phyloP scores from a whole-genome alignment of 2,888 invertebrate species.

The Physocephala rufipes region DNA sequence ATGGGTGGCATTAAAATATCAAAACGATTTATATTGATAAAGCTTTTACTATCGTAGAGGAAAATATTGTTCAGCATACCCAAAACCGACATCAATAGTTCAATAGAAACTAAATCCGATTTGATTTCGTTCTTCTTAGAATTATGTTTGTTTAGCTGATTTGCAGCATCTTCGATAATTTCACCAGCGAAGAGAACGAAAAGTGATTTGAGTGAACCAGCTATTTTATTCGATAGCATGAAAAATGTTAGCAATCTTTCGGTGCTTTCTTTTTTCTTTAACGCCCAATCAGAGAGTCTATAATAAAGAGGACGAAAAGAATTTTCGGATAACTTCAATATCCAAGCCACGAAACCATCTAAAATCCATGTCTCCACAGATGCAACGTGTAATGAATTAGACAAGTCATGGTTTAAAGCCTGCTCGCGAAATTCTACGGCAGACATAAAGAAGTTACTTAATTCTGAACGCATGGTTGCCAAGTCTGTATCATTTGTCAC shows the following conservation, averaged over 20 bases:
- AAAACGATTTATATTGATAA: constrained; percentile 85
- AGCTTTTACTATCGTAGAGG: constrained; percentile 82
- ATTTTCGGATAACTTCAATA: constrained; percentile 88
- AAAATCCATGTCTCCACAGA: constrained; percentile 79
- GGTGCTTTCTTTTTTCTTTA: constrained; percentile 62
- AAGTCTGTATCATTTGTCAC: constrained; percentile 74
- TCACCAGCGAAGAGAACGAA: constrained; percentile 91
- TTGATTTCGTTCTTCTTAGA: constrained; percentile 68
- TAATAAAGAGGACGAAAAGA: constrained; percentile 89
- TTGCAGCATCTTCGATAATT: constrained; percentile 82
- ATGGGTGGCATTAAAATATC: constrained; percentile 85
- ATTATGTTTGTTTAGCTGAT: constrained; percentile 77
- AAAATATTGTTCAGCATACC: constrained; percentile 82
- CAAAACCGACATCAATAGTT: constrained; percentile 74
- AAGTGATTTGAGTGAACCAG: constrained; percentile 83
- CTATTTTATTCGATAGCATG: constrained; percentile 79
- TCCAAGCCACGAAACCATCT: constrained; percentile 79
- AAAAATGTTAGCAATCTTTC: constrained; percentile 74
- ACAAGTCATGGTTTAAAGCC: constrained; percentile 57
- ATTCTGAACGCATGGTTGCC: constrained; percentile 72
- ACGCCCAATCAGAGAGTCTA: constrained; percentile 88
- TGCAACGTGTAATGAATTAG: constrained; percentile 66
- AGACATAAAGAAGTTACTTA: constrained; percentile 79
- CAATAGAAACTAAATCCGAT: constrained; percentile 62
- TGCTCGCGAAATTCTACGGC: constrained; percentile 76